Base-by-base conservation (phyloP, 2,797 vertebrate genomes). In the Enteromius viviparus region DNA sequence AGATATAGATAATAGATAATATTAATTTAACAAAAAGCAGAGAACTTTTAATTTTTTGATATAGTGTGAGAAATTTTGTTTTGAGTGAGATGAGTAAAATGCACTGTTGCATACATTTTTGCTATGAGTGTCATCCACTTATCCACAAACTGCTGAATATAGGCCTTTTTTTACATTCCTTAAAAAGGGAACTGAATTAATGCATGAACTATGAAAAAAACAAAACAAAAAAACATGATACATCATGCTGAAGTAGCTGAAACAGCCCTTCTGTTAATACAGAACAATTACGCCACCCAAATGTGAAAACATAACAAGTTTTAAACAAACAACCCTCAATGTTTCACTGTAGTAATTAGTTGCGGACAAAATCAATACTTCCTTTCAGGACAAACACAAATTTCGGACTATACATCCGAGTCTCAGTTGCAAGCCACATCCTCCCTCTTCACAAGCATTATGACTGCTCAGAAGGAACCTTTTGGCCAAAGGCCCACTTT, bases 371-470 rank as follows among this genome's bases (percentile, higher is more conserved):
- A 82, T 85, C 80, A 85, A 80, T 97, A 94, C 95, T 97, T 97
- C 94, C 94, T 98, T 98, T 94, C 96, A 99, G 97, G 96, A 88
- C 91, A 92, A 94, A 96, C 89, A 89, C 93, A 93, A 88, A 88
- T 91, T 89, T 91, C 88, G 94, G 95, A 96, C 87, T 84, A 91
- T 92, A 90, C 92, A 87, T 86, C 95, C 85, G 89, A 93, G 89
- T 88, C 91, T 91, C 93, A 92, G 87, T 92, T 93, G 93, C 94
- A 94, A 89, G 85, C 95, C 90, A 92, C 95, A 91, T 95, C 94
- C 90, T 92, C 94, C 93, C 87, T 94, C 92, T 95, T 93, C 70
- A 85, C 87, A 90, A 91, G 90, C 87, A 29, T 90, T 85, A 81
- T 80, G 84, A 86, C 84, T 90, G 87, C 95, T 94, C 96, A 96